Percentiles rank a stretch among this genome's conserved stretches.
These are phyloP conservation scores for Takifugu bimaculatus DNA, from an alignment of 2,113 vertebrate genomes.

Conservation along the genomic window DNA sequence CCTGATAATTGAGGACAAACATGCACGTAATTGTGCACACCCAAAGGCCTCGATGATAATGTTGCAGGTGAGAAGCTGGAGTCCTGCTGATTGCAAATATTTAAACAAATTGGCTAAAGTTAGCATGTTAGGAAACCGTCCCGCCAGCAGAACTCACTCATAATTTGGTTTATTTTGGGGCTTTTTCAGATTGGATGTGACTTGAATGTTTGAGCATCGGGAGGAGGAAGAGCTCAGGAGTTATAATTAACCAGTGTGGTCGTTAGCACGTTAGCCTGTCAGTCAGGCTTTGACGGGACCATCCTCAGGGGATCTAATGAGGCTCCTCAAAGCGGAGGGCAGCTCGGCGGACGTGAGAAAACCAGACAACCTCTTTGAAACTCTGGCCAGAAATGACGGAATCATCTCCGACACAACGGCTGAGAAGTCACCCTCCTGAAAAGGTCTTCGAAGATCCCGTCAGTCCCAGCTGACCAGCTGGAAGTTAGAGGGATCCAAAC, in stretches of 20 bases:
- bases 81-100: too few relatives aligned
- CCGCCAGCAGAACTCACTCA: too few relatives aligned
- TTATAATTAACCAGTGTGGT: conserved; percentile 27
- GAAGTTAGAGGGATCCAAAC: conserved; percentile 2
- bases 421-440: background rate
- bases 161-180: too few relatives aligned
- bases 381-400: conserved; percentile 2
- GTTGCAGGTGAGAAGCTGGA: too few relatives aligned
- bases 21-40: too few relatives aligned
- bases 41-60: too few relatives aligned
- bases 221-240: conserved; percentile 3
- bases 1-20: too few relatives aligned
- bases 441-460: background rate
- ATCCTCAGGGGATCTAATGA: conserved; percentile 25
- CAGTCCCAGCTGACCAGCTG: background rate
- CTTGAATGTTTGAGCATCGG: background rate
- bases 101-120: too few relatives aligned
- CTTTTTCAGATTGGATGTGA: too few relatives aligned
- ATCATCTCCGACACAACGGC: conserved; percentile 5
- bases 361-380: conserved; percentile 13
- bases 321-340: conserved; percentile 13
- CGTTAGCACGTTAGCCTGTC: conserved; percentile 37
- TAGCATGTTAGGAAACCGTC: too few relatives aligned
- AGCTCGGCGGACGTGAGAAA: conserved; percentile 5
- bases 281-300: conserved; percentile 13